phyloP scores from a whole-genome alignment of 2,797 vertebrate species.

The Otolemur crassicaudatus region DNA sequence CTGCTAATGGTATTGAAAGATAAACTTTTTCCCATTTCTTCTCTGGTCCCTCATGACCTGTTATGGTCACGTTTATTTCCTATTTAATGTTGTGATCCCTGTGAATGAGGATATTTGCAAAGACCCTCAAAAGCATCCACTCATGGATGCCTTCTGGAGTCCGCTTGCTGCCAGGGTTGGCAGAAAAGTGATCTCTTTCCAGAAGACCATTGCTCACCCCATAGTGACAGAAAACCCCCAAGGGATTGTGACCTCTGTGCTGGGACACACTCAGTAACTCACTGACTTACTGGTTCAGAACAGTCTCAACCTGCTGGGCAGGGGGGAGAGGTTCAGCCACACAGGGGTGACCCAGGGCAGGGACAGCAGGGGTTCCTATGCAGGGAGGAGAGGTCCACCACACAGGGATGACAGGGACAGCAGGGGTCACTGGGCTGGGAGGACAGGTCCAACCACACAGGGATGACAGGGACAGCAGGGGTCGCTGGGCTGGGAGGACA shows the following conservation, averaged over 20 bases:
- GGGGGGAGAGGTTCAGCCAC: too few species aligned
- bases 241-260: neutral
- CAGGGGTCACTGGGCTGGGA: neutral
- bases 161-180: fast-evolving
- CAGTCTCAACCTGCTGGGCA: neutral
- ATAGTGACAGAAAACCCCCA: neutral
- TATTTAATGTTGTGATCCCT: neutral
- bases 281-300: neutral
- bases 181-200: neutral
- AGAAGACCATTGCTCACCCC: neutral
- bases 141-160: neutral
- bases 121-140: neutral
- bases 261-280: neutral
- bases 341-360: too few species aligned
- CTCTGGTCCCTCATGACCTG: neutral
- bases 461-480: neutral
- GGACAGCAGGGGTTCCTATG: neutral
- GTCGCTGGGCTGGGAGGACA: too few species aligned
- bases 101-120: neutral
- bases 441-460: too few species aligned
- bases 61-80: neutral
- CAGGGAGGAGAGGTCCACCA: neutral
- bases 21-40: neutral
- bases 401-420: neutral
- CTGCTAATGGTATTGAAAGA: neutral